These are phyloP conservation scores for Augiades crinisus DNA, from an alignment of 2,888 invertebrate genomes.

Conservation along the genomic window DNA sequence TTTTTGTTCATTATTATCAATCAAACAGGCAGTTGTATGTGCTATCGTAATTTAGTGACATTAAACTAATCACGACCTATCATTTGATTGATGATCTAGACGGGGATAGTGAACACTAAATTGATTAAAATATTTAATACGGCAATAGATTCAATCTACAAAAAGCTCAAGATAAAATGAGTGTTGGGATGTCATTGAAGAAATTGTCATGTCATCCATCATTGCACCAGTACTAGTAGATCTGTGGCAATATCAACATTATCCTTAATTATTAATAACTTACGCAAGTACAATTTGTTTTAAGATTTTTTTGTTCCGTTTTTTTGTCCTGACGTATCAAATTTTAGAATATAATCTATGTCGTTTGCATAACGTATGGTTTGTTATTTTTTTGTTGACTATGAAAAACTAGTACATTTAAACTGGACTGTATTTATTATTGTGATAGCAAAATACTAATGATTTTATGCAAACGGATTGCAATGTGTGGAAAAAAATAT, in stretches of 20 bases:
- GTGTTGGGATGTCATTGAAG: slow-evolving; percentile 48
- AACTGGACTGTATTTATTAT: too few relatives aligned
- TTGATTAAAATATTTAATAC: slow-evolving; percentile 66
- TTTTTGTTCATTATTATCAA: slow-evolving; percentile 15
- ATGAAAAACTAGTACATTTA: too few relatives aligned
- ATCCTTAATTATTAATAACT: slow-evolving; percentile 19
- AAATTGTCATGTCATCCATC: slow-evolving; percentile 54
- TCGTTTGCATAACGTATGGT: neutral
- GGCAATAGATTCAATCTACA: slow-evolving; percentile 55
- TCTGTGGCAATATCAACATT: slow-evolving; percentile 42
- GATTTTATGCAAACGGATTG: too few relatives aligned
- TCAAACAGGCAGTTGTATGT: slow-evolving; percentile 19
- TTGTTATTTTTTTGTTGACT: too few relatives aligned
- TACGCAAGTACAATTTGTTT: slow-evolving; percentile 11
- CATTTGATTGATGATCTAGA: slow-evolving; percentile 64
- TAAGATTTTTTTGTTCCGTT: neutral
- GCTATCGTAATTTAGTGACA: slow-evolving; percentile 48
- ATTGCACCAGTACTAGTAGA: slow-evolving; percentile 33
- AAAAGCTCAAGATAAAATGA: slow-evolving; percentile 58
- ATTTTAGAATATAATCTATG: neutral
- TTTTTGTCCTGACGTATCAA: neutral
- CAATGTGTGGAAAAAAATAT: too few relatives aligned
- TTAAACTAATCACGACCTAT: slow-evolving; percentile 57
- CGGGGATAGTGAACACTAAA: slow-evolving; percentile 52
- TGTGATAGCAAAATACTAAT: too few relatives aligned